phyloP scores from a whole-genome alignment of 2,797 vertebrate species.

The Pelodytes ibericus region DNA sequence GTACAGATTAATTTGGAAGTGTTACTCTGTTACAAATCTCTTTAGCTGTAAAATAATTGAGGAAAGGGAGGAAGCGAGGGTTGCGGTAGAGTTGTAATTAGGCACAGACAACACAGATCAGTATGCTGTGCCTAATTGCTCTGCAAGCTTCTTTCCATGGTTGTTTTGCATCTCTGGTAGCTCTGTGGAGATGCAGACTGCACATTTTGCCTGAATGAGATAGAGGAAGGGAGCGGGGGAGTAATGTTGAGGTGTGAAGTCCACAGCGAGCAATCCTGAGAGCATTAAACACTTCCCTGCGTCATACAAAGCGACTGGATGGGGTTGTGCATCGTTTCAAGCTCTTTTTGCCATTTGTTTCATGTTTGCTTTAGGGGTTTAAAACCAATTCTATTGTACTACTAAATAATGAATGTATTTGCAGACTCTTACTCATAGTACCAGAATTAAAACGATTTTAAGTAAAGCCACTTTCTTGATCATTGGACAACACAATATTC shows the following conservation, averaged over 20 bases:
- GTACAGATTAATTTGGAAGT: conserved; percentile 34
- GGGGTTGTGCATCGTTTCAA: neutral
- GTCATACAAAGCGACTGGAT: neutral
- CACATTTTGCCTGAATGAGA: neutral
- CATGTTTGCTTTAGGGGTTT: neutral
- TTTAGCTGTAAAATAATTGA: conserved; percentile 46
- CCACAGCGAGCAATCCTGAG: neutral
- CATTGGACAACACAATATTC: too few species aligned
- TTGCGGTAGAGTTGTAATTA: conserved; percentile 26
- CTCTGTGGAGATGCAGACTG: neutral
- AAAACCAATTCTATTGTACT: neutral
- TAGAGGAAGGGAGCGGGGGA: too few species aligned
- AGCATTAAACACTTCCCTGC: neutral
- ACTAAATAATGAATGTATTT: neutral
- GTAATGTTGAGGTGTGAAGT: neutral
- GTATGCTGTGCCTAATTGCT: conserved; percentile 23
- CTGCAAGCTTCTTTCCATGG: neutral
- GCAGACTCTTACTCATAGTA: neutral
- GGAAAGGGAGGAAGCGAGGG: conserved; percentile 1
- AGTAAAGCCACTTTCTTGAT: neutral
- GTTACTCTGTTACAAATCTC: conserved; percentile 42
- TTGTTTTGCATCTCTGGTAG: conserved; percentile 17
- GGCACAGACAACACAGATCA: conserved; percentile 27
- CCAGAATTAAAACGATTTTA: neutral
- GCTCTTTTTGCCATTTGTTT: neutral